Evolutionary conservation across 2,797 vertebrate species (phyloP), one percentile per base, ranked within the genome.

Genomic region (Picus viridis): DNA sequence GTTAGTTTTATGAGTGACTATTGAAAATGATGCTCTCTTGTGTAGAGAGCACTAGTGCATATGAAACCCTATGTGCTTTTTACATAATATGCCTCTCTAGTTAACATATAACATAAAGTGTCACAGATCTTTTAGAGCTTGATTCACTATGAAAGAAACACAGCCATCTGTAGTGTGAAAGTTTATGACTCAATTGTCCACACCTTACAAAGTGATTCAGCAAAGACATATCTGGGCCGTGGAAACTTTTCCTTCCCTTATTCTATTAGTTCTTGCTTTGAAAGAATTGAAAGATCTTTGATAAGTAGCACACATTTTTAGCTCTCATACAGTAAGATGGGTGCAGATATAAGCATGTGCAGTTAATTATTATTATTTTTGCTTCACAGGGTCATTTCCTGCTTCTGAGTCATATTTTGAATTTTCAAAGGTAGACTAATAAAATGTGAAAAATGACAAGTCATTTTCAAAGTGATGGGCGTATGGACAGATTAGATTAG

Each of bases 91-190:
- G 92, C 91, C 90, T 95, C 78, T 87, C 88, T 93, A 92, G 91
- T 93, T 96, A 96, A 96, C 95, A 94, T 96, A 94, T 93, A 95
- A 96, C 95, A 92, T 95, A 92, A 94, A 96, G 88, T 96, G 95
- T 96, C 96, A 95, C 75, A 94, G 96, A 92, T 83, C 79, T 91
- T 83, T 74, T 90, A 82, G 68, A 93, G 87, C 89, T 95, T 88
- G 85, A 89, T 92, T 96, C 88, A 65, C 76, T 88, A 83, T 68
- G 79, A 82, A 90, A 93, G 90, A 83, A 94, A 90, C 93, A 91
- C 75, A 89, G 61, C 94, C 94, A 93, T 85, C 63, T 51, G 73
- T 89, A 87, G 85, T 83, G 87, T 94, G 92, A 96, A 96, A 32
- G 59, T 62, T 77, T 92, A 86, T 70, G 57, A 89, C 75, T 93